Evolutionary conservation across 2,888 invertebrate genomes (phyloP).

Genomic region (Tridacna gigas): DNA sequence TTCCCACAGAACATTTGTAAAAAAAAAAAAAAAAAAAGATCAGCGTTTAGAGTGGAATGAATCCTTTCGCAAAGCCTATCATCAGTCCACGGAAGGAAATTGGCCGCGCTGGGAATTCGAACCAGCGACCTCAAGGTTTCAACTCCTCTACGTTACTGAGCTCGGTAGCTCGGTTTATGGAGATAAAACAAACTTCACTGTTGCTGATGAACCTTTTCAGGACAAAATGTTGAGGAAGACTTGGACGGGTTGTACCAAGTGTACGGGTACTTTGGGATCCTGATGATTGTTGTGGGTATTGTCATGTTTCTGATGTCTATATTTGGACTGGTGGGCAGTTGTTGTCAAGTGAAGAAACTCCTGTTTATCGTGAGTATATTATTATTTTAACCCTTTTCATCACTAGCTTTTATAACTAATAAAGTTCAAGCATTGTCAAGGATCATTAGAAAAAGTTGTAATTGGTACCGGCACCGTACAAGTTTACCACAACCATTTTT

Average conservation of each 20-base stretch:
- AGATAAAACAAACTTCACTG: not conserved
- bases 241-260: slow-evolving; percentile 4
- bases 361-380: slow-evolving; percentile 8
- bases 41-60: too few species aligned
- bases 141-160: not conserved
- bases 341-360: not conserved
- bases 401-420: not conserved
- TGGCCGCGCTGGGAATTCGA: too few species aligned
- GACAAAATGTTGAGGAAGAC: not conserved
- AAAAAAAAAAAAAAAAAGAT: too few species aligned
- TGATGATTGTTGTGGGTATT: not conserved
- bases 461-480: not conserved
- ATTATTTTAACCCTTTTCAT: not conserved
- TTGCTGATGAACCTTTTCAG: not conserved
- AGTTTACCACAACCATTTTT: not conserved
- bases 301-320: not conserved
- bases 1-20: too few species aligned
- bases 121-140: too few species aligned
- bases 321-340: not conserved
- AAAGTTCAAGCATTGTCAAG: not conserved
- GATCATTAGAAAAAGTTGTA: not conserved
- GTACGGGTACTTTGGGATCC: not conserved
- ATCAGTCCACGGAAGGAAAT: too few species aligned
- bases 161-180: not conserved
- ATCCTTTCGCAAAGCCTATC: too few species aligned